phyloP scores from a whole-genome alignment of 2,113 vertebrate species.

The Cryptotis parvus region DNA sequence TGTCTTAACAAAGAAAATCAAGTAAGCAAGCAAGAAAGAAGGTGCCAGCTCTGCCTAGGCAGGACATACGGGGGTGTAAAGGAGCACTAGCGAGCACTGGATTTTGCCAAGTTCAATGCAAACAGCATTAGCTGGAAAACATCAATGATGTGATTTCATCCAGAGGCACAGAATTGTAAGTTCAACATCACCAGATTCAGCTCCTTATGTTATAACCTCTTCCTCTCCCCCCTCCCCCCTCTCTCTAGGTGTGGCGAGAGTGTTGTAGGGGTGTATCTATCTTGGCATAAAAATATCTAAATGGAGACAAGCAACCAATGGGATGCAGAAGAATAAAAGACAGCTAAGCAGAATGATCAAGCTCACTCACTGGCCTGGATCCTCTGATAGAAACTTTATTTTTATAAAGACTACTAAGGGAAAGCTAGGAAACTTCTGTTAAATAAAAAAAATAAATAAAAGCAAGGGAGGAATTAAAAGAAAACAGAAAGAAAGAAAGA shows the following conservation, averaged over 20 bases:
- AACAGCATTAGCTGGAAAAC: background rate
- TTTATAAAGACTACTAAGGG: slow-evolving; percentile 81
- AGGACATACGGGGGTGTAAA: background rate
- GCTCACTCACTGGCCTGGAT: slow-evolving; percentile 76
- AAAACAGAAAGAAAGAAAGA: slow-evolving; percentile 62
- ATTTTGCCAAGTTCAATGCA: background rate
- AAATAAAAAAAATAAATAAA: slow-evolving; percentile 72
- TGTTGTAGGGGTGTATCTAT: background rate
- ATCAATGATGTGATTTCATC: background rate
- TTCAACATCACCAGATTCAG: background rate
- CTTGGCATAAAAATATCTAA: slow-evolving; percentile 58
- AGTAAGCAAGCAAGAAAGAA: too few relatives aligned
- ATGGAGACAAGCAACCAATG: slow-evolving; percentile 48
- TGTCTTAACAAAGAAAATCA: too few relatives aligned
- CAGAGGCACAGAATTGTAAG: slow-evolving; percentile 47
- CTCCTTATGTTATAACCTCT: background rate
- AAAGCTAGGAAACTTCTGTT: slow-evolving; percentile 87
- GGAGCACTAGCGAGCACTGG: background rate
- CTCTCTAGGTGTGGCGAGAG: background rate
- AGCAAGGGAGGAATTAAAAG: slow-evolving; percentile 28
- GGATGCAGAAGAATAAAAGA: slow-evolving; percentile 46
- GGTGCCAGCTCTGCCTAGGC: background rate
- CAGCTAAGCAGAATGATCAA: slow-evolving; percentile 76
- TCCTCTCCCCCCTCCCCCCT: too few relatives aligned
- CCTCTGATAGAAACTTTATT: slow-evolving; percentile 85